Evolutionary conservation across 1,140 invertebrate species (phyloP), one percentile per base, ranked within the genome.

Genomic region (Drosophila melanica): DNA sequence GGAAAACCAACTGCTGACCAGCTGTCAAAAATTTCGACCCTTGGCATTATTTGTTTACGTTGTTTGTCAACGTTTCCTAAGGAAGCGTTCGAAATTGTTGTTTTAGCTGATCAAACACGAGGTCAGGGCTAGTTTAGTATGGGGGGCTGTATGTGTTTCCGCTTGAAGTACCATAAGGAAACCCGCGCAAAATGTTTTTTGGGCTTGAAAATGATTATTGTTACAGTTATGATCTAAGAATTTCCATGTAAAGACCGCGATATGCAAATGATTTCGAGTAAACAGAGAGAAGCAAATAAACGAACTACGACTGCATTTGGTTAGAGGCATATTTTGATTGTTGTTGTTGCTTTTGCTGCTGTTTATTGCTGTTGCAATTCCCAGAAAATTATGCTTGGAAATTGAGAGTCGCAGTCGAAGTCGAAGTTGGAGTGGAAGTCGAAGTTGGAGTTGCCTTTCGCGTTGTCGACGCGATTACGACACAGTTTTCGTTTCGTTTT

Each of bases 401-500:
- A 79, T 84, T 84, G 66, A 84, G 60, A 75, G 72, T 55, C 70
- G 55, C 67, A 23, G 12, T 58, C 20, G 47, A 39, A 23, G 12
- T 58, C 20, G 47, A 39, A 16, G 47, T 50, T 62, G 23, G 54
- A 53, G 55, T 7, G 54, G 51, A 10, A 30, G 47, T 41, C 57
- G 51, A 35, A 30, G 42, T 63, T 60, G 23, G 39, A 48, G 35
- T 67, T 75, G 79, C 67, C 65, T 63, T 69, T 81, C 62, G 74
- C 72, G 76, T 62, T 70, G 78, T 79, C 79, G 51, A 68, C 77
- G 65, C 54, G 51, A 75, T 81, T 86, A 86, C 80, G 62, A 84
- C 81, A 86, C 58, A 64, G 42, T 78, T 84, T 79, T 66, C 76
- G 75, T 79, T 84, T 84, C 80, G 77, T 78, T 79, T 86, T 86